Percentiles rank a stretch among this genome's conserved stretches.
These are phyloP conservation scores for Artibeus jamaicensis DNA, from an alignment of 2,797 vertebrate genomes.

Conservation along the genomic window DNA sequence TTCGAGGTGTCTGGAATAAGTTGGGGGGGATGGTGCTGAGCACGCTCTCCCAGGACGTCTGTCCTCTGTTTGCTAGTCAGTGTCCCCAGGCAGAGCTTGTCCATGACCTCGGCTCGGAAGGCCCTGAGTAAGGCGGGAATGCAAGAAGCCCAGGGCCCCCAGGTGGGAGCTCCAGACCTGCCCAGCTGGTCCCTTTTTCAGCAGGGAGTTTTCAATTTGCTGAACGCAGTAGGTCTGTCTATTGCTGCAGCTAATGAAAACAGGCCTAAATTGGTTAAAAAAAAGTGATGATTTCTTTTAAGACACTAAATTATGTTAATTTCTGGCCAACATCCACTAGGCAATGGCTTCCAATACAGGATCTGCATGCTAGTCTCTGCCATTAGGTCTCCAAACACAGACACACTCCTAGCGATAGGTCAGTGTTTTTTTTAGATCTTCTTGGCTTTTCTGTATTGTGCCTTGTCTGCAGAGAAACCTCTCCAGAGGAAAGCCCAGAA, in stretches of 20 bases:
- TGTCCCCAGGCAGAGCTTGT: neutral
- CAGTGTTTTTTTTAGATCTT: too few species aligned
- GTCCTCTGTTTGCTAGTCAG: neutral
- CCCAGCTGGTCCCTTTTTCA: neutral
- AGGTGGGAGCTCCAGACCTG: neutral
- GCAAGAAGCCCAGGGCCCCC: neutral
- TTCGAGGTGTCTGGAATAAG: neutral
- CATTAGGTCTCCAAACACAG: neutral
- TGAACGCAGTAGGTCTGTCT: neutral
- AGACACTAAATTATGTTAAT: neutral
- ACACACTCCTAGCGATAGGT: fast-evolving
- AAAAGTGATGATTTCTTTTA: neutral
- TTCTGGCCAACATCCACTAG: neutral
- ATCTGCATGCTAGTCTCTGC: neutral
- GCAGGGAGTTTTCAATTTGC: too few species aligned
- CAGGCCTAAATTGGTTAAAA: neutral
- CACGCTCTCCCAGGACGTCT: neutral
- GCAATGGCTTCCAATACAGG: neutral
- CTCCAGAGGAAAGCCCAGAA: neutral
- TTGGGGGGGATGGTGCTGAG: neutral
- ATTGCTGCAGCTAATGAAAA: neutral
- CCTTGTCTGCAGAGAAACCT: neutral
- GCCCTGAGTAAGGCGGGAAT: fast-evolving
- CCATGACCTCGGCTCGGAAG: neutral
- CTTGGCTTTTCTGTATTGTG: neutral